A percentile compares a stretch with the other conserved stretches of the same genome.
Evolutionary conservation across 2,113 vertebrate genomes (phyloP).

Genomic region (Prochilodus magdalenae): DNA sequence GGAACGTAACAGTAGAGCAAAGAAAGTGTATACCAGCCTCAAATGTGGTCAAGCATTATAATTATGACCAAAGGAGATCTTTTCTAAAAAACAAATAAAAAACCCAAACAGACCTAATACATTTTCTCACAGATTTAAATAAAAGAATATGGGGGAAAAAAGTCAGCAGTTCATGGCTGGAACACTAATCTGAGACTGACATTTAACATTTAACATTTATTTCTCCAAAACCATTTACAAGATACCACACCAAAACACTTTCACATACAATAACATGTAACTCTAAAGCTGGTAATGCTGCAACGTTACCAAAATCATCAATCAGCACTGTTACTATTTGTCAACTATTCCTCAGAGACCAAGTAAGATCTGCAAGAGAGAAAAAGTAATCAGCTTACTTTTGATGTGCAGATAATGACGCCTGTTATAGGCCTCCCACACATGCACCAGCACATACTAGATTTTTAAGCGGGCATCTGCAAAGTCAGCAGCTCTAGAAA

Average conservation of each 20-base stretch:
- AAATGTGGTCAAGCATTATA: conserved; percentile 69
- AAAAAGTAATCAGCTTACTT: neutral
- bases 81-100: conserved; percentile 76
- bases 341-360: conserved; percentile 46
- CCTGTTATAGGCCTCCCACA: conserved; percentile 25
- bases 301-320: neutral
- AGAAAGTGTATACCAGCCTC: conserved; percentile 68
- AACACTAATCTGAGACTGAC: conserved; percentile 65
- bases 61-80: conserved; percentile 73
- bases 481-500: conserved; percentile 20
- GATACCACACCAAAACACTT: neutral
- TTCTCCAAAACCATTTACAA: neutral
- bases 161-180: conserved; percentile 57
- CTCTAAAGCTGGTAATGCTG: neutral
- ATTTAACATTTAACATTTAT: conserved; percentile 55
- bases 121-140: conserved; percentile 64
- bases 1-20: conserved; percentile 51
- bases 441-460: conserved; percentile 8
- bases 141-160: conserved; percentile 58
- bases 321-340: conserved; percentile 58
- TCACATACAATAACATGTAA: neutral
- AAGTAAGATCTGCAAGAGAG: neutral
- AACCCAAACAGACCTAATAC: conserved; percentile 68
- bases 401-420: conserved; percentile 23
- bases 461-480: conserved; percentile 18